Evolutionary conservation across 2,113 vertebrate species (phyloP).

Genomic region (Vicugna pacos): DNA sequence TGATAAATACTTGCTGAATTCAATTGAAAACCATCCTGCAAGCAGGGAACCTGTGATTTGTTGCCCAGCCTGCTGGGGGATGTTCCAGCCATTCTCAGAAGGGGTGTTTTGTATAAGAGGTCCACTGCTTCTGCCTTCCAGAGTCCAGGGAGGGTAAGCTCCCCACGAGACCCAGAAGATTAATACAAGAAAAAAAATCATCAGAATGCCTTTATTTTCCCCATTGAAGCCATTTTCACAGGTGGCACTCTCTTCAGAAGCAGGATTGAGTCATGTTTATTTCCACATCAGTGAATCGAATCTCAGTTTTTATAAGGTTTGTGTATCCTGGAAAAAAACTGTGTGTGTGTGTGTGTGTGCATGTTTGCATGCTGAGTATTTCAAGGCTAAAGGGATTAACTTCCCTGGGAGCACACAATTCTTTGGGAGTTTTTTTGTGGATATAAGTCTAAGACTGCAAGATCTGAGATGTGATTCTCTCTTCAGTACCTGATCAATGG

Average conservation of each 20-base stretch:
- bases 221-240: constrained; percentile 70
- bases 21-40: not conserved
- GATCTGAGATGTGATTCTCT: not conserved
- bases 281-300: constrained; percentile 29
- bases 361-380: not conserved
- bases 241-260: constrained; percentile 25
- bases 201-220: constrained; percentile 64
- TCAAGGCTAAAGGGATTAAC: constrained; percentile 50
- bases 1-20: constrained; percentile 8
- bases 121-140: not conserved
- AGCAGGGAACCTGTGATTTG: constrained; percentile 14
- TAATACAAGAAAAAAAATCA: constrained; percentile 53
- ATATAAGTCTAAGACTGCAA: not conserved
- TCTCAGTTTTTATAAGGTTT: constrained; percentile 19
- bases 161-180: constrained; percentile 50
- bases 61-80: not conserved
- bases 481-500: not conserved
- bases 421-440: not conserved
- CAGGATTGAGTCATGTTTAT: not conserved
- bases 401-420: constrained; percentile 32
- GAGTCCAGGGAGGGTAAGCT: not conserved
- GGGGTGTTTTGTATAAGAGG: not conserved
- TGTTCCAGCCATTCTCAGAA: not conserved
- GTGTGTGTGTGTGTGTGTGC: not conserved
- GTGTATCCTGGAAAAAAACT: not conserved